Percentiles rank a stretch among this genome's conserved stretches.
phyloP scores from a whole-genome alignment of 2,888 invertebrate species.

The Pseudanteris insignis region DNA sequence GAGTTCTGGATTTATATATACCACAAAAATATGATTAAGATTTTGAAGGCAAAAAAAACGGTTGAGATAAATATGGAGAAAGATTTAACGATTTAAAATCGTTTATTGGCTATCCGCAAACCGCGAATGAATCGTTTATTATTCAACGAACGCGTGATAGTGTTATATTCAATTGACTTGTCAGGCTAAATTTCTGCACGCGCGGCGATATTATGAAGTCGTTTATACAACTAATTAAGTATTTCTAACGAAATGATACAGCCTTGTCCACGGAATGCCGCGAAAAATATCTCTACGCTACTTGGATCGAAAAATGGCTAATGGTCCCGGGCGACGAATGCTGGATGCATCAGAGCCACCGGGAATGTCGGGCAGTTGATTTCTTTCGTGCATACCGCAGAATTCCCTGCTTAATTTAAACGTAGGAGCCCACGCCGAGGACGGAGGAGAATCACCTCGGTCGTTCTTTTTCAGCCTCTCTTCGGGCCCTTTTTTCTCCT shows the following conservation, averaged over 20 bases:
- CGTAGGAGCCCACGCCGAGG: constrained; percentile 53
- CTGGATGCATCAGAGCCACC: constrained; percentile 59
- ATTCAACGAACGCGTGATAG: too few species aligned
- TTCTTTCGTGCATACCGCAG: constrained; percentile 62
- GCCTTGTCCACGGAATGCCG: constrained; percentile 12
- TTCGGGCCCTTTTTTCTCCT: constrained; percentile 20
- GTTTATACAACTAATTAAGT: constrained; percentile 20
- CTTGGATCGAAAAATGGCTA: constrained; percentile 58
- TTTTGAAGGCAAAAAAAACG: too few species aligned
- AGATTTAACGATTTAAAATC: too few species aligned
- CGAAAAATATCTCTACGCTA: constrained; percentile 13
- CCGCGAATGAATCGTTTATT: too few species aligned
- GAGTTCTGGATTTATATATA: too few species aligned
- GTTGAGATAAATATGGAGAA: too few species aligned
- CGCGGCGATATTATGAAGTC: constrained; percentile 13
- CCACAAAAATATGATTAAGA: too few species aligned
- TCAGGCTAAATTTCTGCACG: too few species aligned
- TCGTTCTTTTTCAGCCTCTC: constrained; percentile 13
- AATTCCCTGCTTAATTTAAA: constrained; percentile 65
- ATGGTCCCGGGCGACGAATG: constrained; percentile 51
- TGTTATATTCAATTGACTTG: too few species aligned
- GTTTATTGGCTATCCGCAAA: too few species aligned
- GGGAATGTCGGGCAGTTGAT: constrained; percentile 57
- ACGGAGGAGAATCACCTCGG: constrained; percentile 50
- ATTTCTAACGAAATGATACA: constrained; percentile 28